Conservation (phyloP, 2,888 invertebrate genomes). For the Gastrophysa polygoni region DNA sequence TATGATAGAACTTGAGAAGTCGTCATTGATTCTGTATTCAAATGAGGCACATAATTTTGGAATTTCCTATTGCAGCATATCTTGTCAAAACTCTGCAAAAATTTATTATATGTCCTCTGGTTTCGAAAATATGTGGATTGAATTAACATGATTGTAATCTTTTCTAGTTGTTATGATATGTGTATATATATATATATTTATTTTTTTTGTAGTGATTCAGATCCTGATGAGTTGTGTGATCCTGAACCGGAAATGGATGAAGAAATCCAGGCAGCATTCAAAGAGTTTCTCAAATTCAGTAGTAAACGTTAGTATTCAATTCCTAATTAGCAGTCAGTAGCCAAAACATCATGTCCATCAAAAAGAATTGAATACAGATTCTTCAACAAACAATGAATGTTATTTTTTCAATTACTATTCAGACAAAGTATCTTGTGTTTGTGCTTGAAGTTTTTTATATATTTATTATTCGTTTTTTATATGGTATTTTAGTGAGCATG, state of each 20-base stretch:
- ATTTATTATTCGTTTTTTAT: background rate
- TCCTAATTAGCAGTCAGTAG: slow-evolving; percentile 1
- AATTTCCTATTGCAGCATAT: no score
- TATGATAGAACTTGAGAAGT: no score
- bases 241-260: slow-evolving; percentile 67
- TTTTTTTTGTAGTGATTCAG: background rate
- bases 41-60: no score
- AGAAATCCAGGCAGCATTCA: slow-evolving; percentile 65
- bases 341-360: background rate
- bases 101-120: no score
- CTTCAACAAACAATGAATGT: background rate
- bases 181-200: no score
- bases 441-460: background rate
- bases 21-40: no score
- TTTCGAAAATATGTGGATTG: no score
- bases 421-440: background rate
- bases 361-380: background rate
- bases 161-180: no score
- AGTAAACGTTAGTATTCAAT: slow-evolving; percentile 29
- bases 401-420: background rate
- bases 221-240: slow-evolving; percentile 54
- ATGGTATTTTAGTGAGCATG: background rate
- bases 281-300: slow-evolving; percentile 60
- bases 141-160: no score
- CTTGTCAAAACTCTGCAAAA: no score